Percentiles rank a stretch among this genome's conserved stretches.
phyloP scores from a whole-genome alignment of 2,113 vertebrate species.

The Lamprotornis superbus region DNA sequence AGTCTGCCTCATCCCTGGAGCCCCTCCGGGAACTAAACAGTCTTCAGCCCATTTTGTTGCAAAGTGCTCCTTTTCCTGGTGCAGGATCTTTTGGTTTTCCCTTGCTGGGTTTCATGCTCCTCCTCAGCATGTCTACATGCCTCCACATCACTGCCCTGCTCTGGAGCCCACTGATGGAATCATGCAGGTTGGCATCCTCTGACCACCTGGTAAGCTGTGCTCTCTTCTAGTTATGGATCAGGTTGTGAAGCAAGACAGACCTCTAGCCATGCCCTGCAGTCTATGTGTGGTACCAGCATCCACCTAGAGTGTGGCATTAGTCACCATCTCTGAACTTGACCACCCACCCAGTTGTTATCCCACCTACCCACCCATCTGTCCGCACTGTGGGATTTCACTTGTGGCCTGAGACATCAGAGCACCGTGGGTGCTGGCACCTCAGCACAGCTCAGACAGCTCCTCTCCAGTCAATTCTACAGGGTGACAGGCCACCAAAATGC shows the following conservation, averaged over 20 bases:
- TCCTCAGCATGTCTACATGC: fast-evolving
- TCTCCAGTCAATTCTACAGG: fast-evolving
- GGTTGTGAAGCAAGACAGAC: background rate
- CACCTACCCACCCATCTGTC: fast-evolving
- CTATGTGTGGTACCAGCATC: fast-evolving
- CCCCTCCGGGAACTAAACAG: background rate
- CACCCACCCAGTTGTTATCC: background rate
- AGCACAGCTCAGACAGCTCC: background rate
- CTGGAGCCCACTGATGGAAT: too few species aligned
- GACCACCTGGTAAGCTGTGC: background rate
- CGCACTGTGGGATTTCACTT: fast-evolving
- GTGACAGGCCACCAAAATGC: background rate
- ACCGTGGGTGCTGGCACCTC: background rate
- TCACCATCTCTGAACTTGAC: background rate
- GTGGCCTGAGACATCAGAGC: background rate
- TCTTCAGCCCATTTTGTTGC: fast-evolving
- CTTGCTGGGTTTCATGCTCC: background rate
- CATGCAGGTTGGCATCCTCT: background rate
- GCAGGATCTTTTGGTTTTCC: background rate
- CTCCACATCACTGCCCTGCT: background rate
- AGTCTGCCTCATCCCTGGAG: fast-evolving
- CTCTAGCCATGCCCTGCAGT: fast-evolving
- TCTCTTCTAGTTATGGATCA: background rate
- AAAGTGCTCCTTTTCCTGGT: background rate
- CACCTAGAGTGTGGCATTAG: fast-evolving